Evolutionary conservation across 2,113 vertebrate species (phyloP), one percentile per base, ranked within the genome.

Genomic region (Seriola rivoliana): DNA sequence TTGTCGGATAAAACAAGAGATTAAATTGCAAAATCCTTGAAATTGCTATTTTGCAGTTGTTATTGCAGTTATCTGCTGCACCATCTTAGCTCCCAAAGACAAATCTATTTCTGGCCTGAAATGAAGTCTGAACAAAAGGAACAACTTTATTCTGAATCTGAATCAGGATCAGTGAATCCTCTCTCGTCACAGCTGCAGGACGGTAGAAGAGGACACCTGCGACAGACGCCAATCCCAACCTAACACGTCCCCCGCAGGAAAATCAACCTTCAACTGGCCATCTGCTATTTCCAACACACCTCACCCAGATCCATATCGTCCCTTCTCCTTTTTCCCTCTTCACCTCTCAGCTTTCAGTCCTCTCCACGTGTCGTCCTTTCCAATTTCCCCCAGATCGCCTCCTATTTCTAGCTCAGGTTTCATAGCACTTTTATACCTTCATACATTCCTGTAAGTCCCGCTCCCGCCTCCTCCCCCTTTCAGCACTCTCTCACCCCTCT

Each of bases 241-340:
- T 38, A 74, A 60, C 21, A 38, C 42, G 19, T 64, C 57, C 74
- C 40, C 70, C 34, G 57, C 4, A 29, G 29, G 12, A 88, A 82
- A 62, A 73, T 66, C 80, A 23, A 58, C 60, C 25, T 36, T 46
- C 64, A 29, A 29, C n/a, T 4, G 2, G 59, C 67, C 71, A 71
- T 46, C 83, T 79, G 78, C 80, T 66, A 19, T 81, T 67, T 85
- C 81, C 75, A 55, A 50, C 50, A 59, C 60, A 40, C 74, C 81
- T 73, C 52, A 88, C 81, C 79, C 79, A 88, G 73, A 86, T 88
- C 87, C 71, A 75, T 85, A 70, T 86, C 78, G 63, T 16, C 81
- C 52, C 60, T 48, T 66, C 54, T 78, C 77, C 62, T 55, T 55
- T 59, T 6, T 50, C 58, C 42, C 71, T 5, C 5, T n/a, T 82